Conservation (phyloP, 2,888 invertebrate species). For the Leptopilina myrica region DNA sequence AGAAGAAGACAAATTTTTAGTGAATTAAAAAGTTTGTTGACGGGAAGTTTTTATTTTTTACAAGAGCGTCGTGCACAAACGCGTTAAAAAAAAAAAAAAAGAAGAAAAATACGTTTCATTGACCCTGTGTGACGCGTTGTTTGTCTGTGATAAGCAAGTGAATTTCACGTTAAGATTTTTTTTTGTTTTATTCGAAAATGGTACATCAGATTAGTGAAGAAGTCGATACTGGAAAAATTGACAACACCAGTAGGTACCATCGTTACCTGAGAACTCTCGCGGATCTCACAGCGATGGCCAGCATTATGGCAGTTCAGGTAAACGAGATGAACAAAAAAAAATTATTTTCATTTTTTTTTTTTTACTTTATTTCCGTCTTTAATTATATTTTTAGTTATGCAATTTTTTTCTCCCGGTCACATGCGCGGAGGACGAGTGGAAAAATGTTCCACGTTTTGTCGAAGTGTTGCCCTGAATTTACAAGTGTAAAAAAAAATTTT, state of each 20-base stretch:
- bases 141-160: slow-evolving; percentile 37
- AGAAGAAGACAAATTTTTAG: background rate
- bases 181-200: slow-evolving; percentile 57
- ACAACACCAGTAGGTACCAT: slow-evolving; percentile 64
- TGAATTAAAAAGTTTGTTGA: slow-evolving; percentile 38
- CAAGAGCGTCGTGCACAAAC: slow-evolving; percentile 7
- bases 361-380: background rate
- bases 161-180: slow-evolving; percentile 4
- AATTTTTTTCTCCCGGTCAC: background rate
- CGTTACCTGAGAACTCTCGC: slow-evolving; percentile 67
- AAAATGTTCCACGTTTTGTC: too few relatives aligned
- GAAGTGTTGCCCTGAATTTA: too few relatives aligned
- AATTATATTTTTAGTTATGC: background rate
- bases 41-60: slow-evolving; percentile 26
- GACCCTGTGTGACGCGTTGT: slow-evolving; percentile 34
- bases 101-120: slow-evolving; percentile 5
- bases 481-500: too few relatives aligned
- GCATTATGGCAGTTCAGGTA: slow-evolving; percentile 71
- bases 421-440: too few relatives aligned
- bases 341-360: background rate
- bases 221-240: slow-evolving; percentile 64
- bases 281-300: slow-evolving; percentile 69
- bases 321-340: background rate
- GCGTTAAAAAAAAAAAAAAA: slow-evolving; percentile 1
- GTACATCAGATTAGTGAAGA: slow-evolving; percentile 63